A percentile compares a stretch with the other conserved stretches of the same genome.
phyloP scores from a whole-genome alignment of 1,140 invertebrate genomes.

The Euura saliciscinereae region DNA sequence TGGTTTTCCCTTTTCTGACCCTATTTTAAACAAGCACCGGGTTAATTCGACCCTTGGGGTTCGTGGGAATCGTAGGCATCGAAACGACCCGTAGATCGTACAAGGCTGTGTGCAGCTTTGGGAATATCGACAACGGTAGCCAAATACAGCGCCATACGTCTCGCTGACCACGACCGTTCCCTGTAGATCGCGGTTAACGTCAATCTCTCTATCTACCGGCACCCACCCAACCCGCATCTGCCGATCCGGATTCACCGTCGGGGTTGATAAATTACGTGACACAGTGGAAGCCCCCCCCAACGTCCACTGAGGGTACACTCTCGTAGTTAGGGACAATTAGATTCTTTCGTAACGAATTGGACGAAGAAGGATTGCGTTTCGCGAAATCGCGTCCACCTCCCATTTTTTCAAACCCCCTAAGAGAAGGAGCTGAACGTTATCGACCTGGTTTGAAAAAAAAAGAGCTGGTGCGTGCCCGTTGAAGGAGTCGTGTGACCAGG shows the following conservation, averaged over 20 bases:
- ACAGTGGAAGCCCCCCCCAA: background rate
- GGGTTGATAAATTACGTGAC: background rate
- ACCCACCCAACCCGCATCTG: background rate
- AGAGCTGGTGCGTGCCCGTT: background rate
- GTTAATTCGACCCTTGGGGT: too few species aligned
- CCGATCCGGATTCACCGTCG: background rate
- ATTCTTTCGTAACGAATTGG: background rate
- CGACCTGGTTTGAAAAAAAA: background rate
- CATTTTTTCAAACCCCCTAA: too few species aligned
- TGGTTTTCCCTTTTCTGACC: too few species aligned
- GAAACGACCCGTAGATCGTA: too few species aligned
- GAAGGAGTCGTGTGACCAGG: background rate
- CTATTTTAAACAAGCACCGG: too few species aligned
- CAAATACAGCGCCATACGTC: background rate
- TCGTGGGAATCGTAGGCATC: too few species aligned
- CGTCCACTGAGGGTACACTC: background rate
- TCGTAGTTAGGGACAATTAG: conserved; percentile 1
- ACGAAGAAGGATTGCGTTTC: background rate
- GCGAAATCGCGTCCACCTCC: too few species aligned
- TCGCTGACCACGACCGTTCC: background rate
- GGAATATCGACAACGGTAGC: background rate
- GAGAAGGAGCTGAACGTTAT: background rate
- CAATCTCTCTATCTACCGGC: conserved; percentile 1
- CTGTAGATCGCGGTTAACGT: background rate
- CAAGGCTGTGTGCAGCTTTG: background rate